Evolutionary conservation across 2,888 invertebrate genomes (phyloP).

Genomic region (Chloromyia formosa): DNA sequence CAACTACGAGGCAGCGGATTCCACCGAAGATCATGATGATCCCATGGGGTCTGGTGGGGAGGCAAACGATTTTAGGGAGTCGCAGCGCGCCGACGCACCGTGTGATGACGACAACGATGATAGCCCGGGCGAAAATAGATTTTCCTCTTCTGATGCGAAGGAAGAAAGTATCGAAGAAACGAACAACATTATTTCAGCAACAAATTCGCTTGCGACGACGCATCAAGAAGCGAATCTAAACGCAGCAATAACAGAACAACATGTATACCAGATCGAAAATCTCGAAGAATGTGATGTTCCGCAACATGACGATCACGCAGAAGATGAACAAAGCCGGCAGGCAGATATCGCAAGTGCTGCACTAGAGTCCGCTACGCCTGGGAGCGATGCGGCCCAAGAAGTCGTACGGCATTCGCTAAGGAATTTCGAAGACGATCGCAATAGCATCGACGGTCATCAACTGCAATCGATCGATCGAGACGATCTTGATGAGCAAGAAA

Average conservation of each 20-base stretch:
- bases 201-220: not conserved
- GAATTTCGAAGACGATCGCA: slow-evolving; percentile 16
- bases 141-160: slow-evolving; percentile 16
- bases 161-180: not conserved
- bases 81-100: slow-evolving; percentile 43
- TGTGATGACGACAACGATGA: slow-evolving; percentile 18
- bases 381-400: not conserved
- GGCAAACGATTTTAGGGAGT: not conserved
- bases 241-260: not conserved
- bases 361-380: not conserved
- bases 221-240: not conserved
- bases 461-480: slow-evolving; percentile 18
- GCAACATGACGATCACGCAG: not conserved
- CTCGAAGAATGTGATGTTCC: not conserved
- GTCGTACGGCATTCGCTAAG: slow-evolving; percentile 5
- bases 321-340: not conserved
- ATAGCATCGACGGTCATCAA: slow-evolving; percentile 1
- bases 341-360: not conserved
- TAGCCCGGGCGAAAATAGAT: slow-evolving; percentile 44
- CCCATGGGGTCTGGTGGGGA: not conserved
- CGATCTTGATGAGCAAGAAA: slow-evolving; percentile 26
- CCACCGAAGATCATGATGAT: not conserved
- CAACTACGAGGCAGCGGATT: slow-evolving; percentile 23
- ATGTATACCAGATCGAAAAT: slow-evolving; percentile 4
- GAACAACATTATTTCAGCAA: not conserved